Evolutionary conservation across 2,888 invertebrate genomes (phyloP), one percentile per base, ranked within the genome.

Genomic region (Phortica okadai): DNA sequence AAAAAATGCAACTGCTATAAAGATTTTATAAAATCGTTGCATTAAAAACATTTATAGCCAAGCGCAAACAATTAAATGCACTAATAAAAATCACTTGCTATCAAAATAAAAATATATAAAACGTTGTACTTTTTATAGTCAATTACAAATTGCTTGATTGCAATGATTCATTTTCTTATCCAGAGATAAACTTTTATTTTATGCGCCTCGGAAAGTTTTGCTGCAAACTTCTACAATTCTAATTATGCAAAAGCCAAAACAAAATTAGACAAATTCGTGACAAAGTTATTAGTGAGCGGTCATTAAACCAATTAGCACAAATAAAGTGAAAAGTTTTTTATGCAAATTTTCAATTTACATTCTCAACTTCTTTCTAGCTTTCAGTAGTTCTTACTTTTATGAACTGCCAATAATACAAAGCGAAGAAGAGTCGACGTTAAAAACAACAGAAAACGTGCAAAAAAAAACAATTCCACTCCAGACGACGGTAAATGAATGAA

Each of bases 291-390:
- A 62, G 62, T 16, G 62, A 7, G 10, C 62, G 1, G 21, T 21
- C 62, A 62, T 62, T 25, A 25, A 62, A n/a, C 25, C 62, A 62
- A 62, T 62, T 62, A 62, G 62, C 62, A 62, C 62, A 62, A 62
- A 62, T 62, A 25, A 62, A 62, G 62, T 62, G 25, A 62, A 62
- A 62, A 25, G 10, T 62, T 62, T 6, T 25, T 21, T 25, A 25
- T 25, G 25, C 16, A 62, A 62, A 16, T 56, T 25, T 62, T 62
- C 62, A 25, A 25, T 62, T 62, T 25, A 11, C 6, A 62, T 62
- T 6, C 62, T 10, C 10, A 62, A 62, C n/a, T 16, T 25, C 62
- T 25, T 25, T n/a, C 56, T n/a, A 6, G 6, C 62, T 25, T 11
- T 16, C 25, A 62, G 16, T 25, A 21, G 21, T 62, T 10, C 25